These are phyloP conservation scores for Coracias cyanogaster DNA, from an alignment of 2,797 vertebrate species.

Conservation along the genomic window DNA sequence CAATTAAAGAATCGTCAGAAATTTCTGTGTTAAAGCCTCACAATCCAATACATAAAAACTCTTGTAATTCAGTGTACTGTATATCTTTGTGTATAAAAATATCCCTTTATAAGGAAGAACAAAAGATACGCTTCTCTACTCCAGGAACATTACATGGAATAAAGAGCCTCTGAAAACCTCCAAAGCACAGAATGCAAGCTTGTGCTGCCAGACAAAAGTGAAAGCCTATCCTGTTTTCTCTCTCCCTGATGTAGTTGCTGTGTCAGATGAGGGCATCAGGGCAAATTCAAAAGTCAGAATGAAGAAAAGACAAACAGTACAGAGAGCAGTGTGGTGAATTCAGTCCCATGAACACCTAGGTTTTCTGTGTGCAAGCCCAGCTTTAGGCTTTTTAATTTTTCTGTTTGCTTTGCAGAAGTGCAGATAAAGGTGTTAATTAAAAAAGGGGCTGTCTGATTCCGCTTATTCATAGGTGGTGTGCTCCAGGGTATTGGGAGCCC, in stretches of 20 bases:
- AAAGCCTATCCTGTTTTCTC: constrained; percentile 73
- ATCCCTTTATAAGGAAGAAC: constrained; percentile 75
- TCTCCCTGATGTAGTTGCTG: constrained; percentile 60
- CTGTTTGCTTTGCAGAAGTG: not conserved
- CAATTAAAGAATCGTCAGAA: constrained; percentile 49
- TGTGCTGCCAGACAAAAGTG: constrained; percentile 75
- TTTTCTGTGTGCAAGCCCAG: not conserved
- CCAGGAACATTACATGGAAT: constrained; percentile 74
- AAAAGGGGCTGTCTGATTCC: not conserved
- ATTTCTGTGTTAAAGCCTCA: constrained; percentile 39
- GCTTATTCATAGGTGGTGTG: constrained; percentile 19
- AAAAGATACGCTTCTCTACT: constrained; percentile 74
- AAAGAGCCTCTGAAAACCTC: constrained; percentile 75
- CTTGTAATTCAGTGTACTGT: constrained; percentile 70
- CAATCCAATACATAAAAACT: constrained; percentile 61
- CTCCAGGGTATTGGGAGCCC: not conserved
- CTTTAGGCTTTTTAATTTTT: not conserved
- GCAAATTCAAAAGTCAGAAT: constrained; percentile 52
- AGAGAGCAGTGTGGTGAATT: not conserved
- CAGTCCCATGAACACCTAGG: not conserved
- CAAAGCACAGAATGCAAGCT: constrained; percentile 73
- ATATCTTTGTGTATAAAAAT: constrained; percentile 77
- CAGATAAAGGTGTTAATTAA: not conserved
- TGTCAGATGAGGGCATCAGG: constrained; percentile 70
- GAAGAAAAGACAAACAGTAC: constrained; percentile 14